Evolutionary conservation across 2,113 vertebrate species (phyloP).

Genomic region (Rhinoptilus africanus): DNA sequence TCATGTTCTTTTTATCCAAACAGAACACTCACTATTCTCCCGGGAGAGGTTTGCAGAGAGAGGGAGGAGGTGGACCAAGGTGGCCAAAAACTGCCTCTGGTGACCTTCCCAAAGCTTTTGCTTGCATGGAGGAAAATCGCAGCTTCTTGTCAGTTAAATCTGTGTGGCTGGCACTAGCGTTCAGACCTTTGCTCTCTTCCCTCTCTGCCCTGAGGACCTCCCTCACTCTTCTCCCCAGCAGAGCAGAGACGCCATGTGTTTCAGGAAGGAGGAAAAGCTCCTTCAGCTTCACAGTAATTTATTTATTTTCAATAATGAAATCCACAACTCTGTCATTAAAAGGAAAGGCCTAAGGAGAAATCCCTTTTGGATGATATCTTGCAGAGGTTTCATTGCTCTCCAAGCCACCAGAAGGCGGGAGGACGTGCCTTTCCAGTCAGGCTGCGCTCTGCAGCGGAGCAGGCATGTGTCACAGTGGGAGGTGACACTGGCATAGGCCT

Average conservation of each 20-base stretch:
- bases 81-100: background rate
- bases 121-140: background rate
- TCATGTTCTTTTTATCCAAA: background rate
- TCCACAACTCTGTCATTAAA: fast-evolving
- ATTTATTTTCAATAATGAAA: background rate
- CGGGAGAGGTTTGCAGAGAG: background rate
- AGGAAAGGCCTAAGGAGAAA: background rate
- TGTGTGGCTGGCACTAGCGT: background rate
- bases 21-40: background rate
- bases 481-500: background rate
- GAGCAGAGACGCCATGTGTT: background rate
- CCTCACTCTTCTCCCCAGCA: fast-evolving
- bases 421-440: fast-evolving
- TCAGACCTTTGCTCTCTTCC: background rate
- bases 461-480: background rate
- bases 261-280: background rate
- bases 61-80: background rate
- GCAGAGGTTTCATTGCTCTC: background rate
- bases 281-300: background rate
- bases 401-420: fast-evolving
- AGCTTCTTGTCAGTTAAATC: background rate
- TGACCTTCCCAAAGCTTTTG: background rate
- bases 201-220: background rate
- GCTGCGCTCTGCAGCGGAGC: fast-evolving
- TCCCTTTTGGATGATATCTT: background rate